Evolutionary conservation across 2,888 invertebrate genomes (phyloP), one percentile per base, ranked within the genome.

Genomic region (Lithophane ornitopus): DNA sequence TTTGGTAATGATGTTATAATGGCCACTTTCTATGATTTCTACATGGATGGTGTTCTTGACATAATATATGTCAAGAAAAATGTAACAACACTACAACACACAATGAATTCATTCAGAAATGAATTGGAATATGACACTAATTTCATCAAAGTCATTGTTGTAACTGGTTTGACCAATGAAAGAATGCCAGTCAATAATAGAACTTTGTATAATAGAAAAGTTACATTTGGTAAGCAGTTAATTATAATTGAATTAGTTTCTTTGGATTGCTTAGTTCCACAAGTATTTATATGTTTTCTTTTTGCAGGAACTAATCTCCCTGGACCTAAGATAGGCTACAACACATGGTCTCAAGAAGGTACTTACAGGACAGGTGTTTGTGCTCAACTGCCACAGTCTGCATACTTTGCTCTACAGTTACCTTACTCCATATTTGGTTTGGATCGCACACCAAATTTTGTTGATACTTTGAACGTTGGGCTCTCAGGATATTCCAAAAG

Each of bases 401-500:
- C 99, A 2, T 98, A 99, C 92, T 98, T 98, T 92, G 97, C 99
- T 3, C 97, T 99, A n/a, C 99, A 99, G 93, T 95, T 99, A 74
- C 99, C 99, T 0, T 99, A 99, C 93, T 98, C 98, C 0, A 98
- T 99, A 84, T 99, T 99, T 94, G 99, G 99, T 3, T 97, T 99
- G n/a, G 99, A 99, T 4, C 97, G 99, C 78, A 99, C 99, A 56
- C 99, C 99, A 2, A 99, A 99, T 95, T 99, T 99, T 95, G 98
- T 99, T 0, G 99, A 99, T 91, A 97, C 97, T 19, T 95, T 99
- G 54, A 98, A 97, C 74, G 98, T 99, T 3, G 98, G 99, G 14
- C 94, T 98, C 68, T 97, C 97, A n/a, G 97, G 97, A 75, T 97
- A 97, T 89, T 97, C 97, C 0, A 97, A 97, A 85, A 97, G 97